phyloP scores from a whole-genome alignment of 92 coral and sea anemone genomes.

The Ricordea florida region DNA sequence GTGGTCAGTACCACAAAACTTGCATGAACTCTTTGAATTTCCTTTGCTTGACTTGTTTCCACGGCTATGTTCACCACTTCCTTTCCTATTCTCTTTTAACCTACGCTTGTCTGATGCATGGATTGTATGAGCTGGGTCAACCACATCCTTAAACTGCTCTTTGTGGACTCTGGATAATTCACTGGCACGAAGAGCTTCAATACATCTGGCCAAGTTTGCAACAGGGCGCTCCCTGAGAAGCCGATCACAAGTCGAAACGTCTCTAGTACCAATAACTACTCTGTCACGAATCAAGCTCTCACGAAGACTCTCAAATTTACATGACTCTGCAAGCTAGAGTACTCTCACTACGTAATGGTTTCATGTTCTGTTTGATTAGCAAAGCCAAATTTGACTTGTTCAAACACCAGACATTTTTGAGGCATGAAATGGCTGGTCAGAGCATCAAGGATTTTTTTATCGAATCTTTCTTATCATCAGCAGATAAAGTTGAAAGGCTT shows the following conservation, averaged over 20 bases:
- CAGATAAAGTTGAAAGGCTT: background rate
- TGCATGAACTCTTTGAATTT: too few relatives aligned
- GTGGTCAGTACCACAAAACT: too few relatives aligned
- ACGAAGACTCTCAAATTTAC: too few relatives aligned
- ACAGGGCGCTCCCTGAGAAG: slow-evolving; percentile 11
- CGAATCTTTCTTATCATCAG: background rate
- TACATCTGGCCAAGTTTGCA: background rate
- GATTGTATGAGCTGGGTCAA: too few relatives aligned
- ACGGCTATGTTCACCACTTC: too few relatives aligned
- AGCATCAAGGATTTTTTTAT: background rate
- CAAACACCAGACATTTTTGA: background rate
- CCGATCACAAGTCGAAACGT: background rate
- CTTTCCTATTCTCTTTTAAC: too few relatives aligned
- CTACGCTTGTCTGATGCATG: too few relatives aligned
- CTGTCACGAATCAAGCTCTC: slow-evolving; percentile 1
- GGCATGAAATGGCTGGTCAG: background rate
- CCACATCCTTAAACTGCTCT: too few relatives aligned
- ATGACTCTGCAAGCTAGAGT: too few relatives aligned
- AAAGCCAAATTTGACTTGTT: background rate
- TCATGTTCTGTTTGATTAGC: background rate
- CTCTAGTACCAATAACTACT: background rate
- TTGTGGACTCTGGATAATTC: background rate
- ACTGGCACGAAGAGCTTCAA: background rate
- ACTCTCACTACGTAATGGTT: background rate
- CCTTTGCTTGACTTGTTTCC: too few relatives aligned